These are phyloP conservation scores for Ridgeia piscesae DNA, from an alignment of 1,140 invertebrate species.

Conservation along the genomic window DNA sequence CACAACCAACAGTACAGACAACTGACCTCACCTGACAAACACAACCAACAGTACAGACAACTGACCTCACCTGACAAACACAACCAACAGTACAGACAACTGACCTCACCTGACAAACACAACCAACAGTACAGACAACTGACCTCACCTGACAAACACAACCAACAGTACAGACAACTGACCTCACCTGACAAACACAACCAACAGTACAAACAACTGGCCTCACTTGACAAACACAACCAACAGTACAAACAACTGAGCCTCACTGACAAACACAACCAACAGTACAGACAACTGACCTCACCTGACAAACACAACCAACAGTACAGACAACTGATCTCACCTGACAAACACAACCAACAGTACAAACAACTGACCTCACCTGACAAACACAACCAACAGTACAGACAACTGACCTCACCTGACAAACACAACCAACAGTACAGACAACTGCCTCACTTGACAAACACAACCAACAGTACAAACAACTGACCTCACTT, in stretches of 20 bases:
- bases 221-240: conserved; percentile 61
- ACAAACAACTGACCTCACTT: conserved; percentile 88
- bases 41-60: conserved; percentile 97
- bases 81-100: too few species aligned
- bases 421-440: conserved; percentile 1
- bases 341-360: conserved; percentile 47
- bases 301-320: conserved; percentile 58
- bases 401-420: conserved; percentile 95
- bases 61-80: conserved; percentile 71
- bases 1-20: not conserved
- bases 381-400: too few species aligned
- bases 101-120: too few species aligned
- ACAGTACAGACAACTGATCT: conserved; percentile 96
- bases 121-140: conserved; percentile 99
- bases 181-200: too few species aligned
- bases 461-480: too few species aligned
- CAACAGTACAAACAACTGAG: too few species aligned
- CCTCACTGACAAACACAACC: too few species aligned
- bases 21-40: too few species aligned
- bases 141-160: conserved; percentile 64
- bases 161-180: too few species aligned
- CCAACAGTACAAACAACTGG: conserved; percentile 97
- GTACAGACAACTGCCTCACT: too few species aligned
- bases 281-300: conserved; percentile 96
- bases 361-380: too few species aligned